These are phyloP conservation scores for Nephotettix cincticeps DNA, from an alignment of 1,140 invertebrate genomes.

Conservation along the genomic window DNA sequence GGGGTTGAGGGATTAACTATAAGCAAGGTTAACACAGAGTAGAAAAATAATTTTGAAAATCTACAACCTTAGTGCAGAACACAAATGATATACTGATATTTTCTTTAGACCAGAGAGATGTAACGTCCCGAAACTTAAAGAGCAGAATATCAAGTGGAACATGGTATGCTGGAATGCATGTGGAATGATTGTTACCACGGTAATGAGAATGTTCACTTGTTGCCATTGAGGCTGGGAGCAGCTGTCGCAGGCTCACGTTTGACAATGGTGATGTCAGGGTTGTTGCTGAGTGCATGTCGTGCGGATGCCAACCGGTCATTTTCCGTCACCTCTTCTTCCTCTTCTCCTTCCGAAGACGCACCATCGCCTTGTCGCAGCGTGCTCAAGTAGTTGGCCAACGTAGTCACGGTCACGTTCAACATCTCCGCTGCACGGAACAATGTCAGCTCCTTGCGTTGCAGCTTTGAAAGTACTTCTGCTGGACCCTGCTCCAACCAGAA, in stretches of 20 bases:
- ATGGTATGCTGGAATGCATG: neutral
- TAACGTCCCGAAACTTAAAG: too few species aligned
- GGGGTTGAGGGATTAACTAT: too few species aligned
- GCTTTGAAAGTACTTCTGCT: constrained; percentile 65
- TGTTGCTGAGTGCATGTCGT: constrained; percentile 55
- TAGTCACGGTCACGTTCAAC: constrained; percentile 69
- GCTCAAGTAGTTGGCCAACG: constrained; percentile 66
- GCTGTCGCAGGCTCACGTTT: constrained; percentile 51
- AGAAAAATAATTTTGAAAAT: too few species aligned
- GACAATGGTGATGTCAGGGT: constrained; percentile 62
- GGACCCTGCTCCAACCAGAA: constrained; percentile 75
- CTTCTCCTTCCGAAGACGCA: constrained; percentile 8
- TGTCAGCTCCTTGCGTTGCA: constrained; percentile 69
- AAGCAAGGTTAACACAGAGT: too few species aligned
- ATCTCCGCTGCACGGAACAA: constrained; percentile 69
- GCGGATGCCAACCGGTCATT: constrained; percentile 46
- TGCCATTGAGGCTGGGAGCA: constrained; percentile 33
- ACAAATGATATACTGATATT: too few species aligned
- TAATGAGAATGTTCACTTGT: constrained; percentile 23
- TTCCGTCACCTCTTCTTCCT: constrained; percentile 51
- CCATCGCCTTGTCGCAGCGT: constrained; percentile 50
- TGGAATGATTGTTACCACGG: neutral
- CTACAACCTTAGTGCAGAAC: too few species aligned
- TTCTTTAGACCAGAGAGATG: too few species aligned
- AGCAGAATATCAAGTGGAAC: too few species aligned